Evolutionary conservation across 2,797 vertebrate genomes (phyloP).

Genomic region (Amphiprion clarkii): DNA sequence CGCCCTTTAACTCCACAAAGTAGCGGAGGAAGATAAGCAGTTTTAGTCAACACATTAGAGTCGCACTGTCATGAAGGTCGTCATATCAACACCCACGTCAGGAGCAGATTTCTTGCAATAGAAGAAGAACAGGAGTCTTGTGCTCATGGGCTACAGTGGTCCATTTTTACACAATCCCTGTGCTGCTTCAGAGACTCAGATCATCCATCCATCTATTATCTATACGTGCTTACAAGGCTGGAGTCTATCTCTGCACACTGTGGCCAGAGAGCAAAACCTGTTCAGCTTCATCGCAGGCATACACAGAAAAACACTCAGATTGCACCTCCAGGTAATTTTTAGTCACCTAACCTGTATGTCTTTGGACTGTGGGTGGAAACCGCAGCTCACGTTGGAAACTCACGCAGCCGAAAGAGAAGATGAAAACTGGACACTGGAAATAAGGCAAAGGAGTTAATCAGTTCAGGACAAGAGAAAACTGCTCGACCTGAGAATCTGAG

Average conservation of each 20-base stretch:
- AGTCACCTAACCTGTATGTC: background rate
- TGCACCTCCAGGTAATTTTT: background rate
- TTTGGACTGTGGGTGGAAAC: slow-evolving; percentile 5
- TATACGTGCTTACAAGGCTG: background rate
- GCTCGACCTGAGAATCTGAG: background rate
- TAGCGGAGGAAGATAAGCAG: background rate
- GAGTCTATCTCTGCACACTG: slow-evolving; percentile 1
- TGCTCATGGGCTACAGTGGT: background rate
- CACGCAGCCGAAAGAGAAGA: slow-evolving; percentile 3
- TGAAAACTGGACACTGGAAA: background rate
- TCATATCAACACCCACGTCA: background rate
- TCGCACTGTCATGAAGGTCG: background rate
- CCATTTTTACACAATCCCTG: background rate
- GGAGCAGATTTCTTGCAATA: background rate
- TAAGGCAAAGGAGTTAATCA: background rate
- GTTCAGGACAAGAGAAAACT: background rate
- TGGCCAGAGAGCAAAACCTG: background rate
- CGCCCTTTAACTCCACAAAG: background rate
- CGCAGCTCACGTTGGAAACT: background rate
- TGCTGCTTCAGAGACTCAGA: background rate
- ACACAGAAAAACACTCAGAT: slow-evolving; percentile 2
- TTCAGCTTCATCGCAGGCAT: background rate
- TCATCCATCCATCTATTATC: slow-evolving; percentile 21
- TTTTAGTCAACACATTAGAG: background rate
- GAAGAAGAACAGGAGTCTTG: background rate